These are phyloP conservation scores for Leptinotarsa haldemani DNA, from an alignment of 2,888 invertebrate species.

Conservation along the genomic window DNA sequence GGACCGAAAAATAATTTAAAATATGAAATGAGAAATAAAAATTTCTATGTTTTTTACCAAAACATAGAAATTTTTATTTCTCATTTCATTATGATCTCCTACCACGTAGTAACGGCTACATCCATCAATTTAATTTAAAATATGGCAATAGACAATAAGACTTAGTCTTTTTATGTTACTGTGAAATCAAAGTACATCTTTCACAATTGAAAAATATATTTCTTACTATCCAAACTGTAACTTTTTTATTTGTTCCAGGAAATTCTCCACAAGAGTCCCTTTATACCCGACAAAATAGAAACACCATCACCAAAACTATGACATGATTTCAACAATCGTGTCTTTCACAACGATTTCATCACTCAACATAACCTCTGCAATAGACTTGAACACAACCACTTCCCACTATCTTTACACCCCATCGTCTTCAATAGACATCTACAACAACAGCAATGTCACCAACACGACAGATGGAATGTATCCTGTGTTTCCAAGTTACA, in stretches of 20 bases:
- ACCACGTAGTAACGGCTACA: no score
- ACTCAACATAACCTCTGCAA: conserved; percentile 49
- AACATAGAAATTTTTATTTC: no score
- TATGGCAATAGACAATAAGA: no score
- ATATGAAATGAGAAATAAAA: no score
- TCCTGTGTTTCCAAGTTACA: conserved; percentile 81
- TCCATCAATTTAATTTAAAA: no score
- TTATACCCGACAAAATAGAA: background rate
- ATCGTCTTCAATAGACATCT: conserved; percentile 41
- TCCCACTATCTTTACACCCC: conserved; percentile 57
- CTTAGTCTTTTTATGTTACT: no score
- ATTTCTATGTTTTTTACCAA: no score
- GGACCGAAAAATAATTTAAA: no score
- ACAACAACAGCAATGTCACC: conserved; percentile 50
- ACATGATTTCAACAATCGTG: conserved; percentile 63
- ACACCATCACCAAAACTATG: conserved; percentile 52
- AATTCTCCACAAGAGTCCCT: background rate
- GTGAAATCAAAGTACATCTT: no score
- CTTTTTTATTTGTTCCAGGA: conserved; percentile 29
- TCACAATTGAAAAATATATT: no score
- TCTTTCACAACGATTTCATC: conserved; percentile 51
- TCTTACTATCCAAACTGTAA: background rate
- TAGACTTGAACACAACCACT: conserved; percentile 53
- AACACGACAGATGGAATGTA: conserved; percentile 57
- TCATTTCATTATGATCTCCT: no score